These are phyloP conservation scores for Lutjanus campechanus DNA, from an alignment of 2,797 vertebrate genomes.

Conservation along the genomic window DNA sequence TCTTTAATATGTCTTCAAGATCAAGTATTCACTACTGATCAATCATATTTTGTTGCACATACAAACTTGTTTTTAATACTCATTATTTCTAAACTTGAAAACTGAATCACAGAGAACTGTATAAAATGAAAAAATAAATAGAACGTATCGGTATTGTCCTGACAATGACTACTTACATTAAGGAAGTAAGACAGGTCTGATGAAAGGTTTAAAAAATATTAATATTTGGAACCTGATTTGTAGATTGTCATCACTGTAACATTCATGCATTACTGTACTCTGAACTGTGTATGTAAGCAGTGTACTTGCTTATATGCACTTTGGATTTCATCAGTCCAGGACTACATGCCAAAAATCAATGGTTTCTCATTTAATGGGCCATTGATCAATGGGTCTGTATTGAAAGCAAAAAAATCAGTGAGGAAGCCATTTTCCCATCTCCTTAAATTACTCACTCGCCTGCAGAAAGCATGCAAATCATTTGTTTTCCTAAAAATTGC, in stretches of 20 bases:
- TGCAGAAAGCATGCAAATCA: not conserved
- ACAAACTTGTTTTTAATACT: not conserved
- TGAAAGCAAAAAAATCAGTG: not conserved
- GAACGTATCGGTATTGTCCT: not conserved
- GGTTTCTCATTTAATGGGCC: slow-evolving; percentile 2
- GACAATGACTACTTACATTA: not conserved
- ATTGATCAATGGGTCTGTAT: slow-evolving; percentile 14
- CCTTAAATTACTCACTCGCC: not conserved
- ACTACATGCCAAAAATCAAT: slow-evolving; percentile 21
- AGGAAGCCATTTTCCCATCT: not conserved
- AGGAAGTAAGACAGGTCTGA: not conserved
- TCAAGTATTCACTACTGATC: not conserved
- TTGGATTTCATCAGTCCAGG: slow-evolving; percentile 4
- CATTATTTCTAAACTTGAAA: not conserved
- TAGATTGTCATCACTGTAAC: not conserved
- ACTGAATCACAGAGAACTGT: too few relatives aligned
- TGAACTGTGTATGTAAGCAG: not conserved
- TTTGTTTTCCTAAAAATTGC: not conserved
- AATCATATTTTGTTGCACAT: not conserved
- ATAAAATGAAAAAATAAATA: too few relatives aligned
- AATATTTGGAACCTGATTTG: not conserved
- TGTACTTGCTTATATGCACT: not conserved
- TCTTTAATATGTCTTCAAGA: not conserved
- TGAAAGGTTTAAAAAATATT: not conserved
- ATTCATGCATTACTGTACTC: not conserved